Evolutionary conservation across 2,797 vertebrate species (phyloP).

Genomic region (Sparus aurata): DNA sequence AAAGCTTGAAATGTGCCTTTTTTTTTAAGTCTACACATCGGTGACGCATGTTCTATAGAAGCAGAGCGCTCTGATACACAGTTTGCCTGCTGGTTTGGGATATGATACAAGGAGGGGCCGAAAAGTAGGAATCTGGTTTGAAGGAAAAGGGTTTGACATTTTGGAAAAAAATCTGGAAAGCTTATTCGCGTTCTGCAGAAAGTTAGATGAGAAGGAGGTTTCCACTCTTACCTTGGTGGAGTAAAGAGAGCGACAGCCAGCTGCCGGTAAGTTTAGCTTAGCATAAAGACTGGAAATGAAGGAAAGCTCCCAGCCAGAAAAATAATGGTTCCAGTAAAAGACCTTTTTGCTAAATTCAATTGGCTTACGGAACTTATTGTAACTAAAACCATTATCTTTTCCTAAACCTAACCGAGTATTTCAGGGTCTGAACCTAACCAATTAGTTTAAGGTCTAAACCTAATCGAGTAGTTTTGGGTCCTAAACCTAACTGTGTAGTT

Average conservation of each 20-base stretch:
- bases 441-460: no score
- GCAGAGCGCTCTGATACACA: constrained; percentile 61
- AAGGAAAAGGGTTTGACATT: constrained; percentile 1
- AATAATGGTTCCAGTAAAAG: no score
- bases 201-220: not conserved
- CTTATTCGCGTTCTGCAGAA: not conserved
- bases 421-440: no score
- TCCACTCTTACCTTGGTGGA: constrained; percentile 1
- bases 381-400: no score
- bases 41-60: constrained; percentile 61
- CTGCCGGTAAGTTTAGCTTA: constrained; percentile 6
- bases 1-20: constrained; percentile 62
- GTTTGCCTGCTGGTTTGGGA: constrained; percentile 49
- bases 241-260: not conserved
- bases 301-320: not conserved
- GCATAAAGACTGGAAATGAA: not conserved
- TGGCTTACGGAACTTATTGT: no score
- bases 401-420: no score
- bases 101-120: constrained; percentile 55
- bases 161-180: constrained; percentile 5
- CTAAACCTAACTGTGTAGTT: no score
- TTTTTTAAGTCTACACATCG: constrained; percentile 41
- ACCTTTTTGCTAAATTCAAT: no score
- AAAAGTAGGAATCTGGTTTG: constrained; percentile 9
- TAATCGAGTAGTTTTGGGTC: no score